Conservation (phyloP, 2,797 vertebrate genomes). For the Fratercula arctica region DNA sequence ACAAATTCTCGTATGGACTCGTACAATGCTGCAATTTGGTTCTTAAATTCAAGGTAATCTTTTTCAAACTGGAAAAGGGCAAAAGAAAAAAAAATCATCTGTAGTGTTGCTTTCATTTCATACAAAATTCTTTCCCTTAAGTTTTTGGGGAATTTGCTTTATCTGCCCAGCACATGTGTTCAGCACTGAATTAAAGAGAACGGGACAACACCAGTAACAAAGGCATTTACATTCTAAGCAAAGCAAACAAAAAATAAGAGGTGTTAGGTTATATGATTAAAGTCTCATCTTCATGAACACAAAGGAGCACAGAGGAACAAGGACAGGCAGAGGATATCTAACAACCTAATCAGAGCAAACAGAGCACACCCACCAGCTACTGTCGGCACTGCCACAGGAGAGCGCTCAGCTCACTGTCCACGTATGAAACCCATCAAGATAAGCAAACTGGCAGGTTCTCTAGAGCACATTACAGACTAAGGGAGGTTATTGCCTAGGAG, state of each 20-base stretch:
- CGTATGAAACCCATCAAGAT: neutral
- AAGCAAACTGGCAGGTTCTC: neutral
- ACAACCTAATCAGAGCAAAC: neutral
- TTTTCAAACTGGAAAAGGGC: constrained; percentile 81
- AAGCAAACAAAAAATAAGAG: neutral
- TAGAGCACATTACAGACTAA: neutral
- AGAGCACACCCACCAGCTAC: neutral
- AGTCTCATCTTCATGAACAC: neutral
- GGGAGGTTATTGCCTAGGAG: neutral
- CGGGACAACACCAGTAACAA: neutral
- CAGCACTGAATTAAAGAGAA: neutral
- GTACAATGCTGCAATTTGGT: constrained; percentile 78
- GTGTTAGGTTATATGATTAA: neutral
- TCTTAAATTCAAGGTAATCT: constrained; percentile 84
- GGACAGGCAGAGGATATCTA: neutral
- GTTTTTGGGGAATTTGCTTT: neutral
- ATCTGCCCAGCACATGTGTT: neutral
- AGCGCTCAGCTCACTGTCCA: neutral
- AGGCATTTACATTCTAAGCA: neutral
- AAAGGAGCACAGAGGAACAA: neutral
- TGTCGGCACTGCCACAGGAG: neutral
- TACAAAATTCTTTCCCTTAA: neutral
- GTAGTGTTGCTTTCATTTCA: neutral
- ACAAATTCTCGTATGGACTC: constrained; percentile 79
- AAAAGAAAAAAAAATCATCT: neutral